phyloP scores from a whole-genome alignment of 2,888 invertebrate species.

The Eupelmus urozonus region DNA sequence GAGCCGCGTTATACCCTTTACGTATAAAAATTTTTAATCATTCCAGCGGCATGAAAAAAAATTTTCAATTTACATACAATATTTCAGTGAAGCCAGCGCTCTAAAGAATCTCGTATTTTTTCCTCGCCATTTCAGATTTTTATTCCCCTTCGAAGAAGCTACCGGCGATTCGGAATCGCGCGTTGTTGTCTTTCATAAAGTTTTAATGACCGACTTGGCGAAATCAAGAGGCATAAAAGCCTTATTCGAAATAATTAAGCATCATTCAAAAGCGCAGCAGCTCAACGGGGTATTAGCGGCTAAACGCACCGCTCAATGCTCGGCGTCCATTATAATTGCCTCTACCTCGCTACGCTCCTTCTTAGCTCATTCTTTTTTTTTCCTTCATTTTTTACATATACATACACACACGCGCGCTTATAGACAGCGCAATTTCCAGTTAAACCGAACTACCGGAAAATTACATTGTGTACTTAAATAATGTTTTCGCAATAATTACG shows the following conservation, averaged over 20 bases:
- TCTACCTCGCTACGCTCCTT: neutral
- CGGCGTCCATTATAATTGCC: constrained; percentile 2
- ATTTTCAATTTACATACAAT: neutral
- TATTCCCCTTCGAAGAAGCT: neutral
- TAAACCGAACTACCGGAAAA: constrained; percentile 46
- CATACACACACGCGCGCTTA: neutral
- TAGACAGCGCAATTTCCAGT: constrained; percentile 12
- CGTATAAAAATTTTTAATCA: too few relatives aligned
- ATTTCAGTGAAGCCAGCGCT: neutral
- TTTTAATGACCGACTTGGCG: neutral
- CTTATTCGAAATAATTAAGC: constrained; percentile 27
- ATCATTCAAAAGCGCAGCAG: neutral
- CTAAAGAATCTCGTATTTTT: too few relatives aligned
- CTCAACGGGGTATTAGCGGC: constrained; percentile 8
- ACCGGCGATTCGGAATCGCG: neutral
- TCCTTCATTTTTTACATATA: neutral
- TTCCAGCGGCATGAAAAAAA: too few relatives aligned
- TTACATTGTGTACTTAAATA: constrained; percentile 51
- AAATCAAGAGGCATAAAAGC: neutral
- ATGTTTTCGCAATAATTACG: constrained; percentile 48
- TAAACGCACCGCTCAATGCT: neutral
- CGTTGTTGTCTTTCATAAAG: constrained; percentile 14
- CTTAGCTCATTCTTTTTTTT: neutral
- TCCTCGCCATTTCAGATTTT: neutral
- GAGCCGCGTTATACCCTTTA: too few relatives aligned